Evolutionary conservation across 2,888 invertebrate species (phyloP), one percentile per base, ranked within the genome.

Genomic region (Drymonia ruficornis): DNA sequence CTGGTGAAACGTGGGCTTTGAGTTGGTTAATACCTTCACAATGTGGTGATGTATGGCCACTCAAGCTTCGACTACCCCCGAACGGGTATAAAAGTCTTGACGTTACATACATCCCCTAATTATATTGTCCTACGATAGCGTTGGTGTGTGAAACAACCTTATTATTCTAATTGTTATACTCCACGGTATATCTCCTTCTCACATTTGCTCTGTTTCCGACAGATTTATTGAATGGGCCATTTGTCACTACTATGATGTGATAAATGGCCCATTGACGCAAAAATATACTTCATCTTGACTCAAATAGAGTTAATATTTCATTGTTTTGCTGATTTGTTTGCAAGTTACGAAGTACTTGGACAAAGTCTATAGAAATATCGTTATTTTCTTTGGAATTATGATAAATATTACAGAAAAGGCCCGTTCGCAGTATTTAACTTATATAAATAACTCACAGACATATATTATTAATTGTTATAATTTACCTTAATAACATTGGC

Each of bases 231-330:
- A 45, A 52, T 23, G 16, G 31, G 7, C 58, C 55, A 59, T 70
- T 64, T 69, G 60, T 72, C 64, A 52, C 16, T 52, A 28, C 19
- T 18, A 34, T 53, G 52, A 46, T 47, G 46, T 65, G 64, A 67
- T 59, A 57, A 58, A 69, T 59, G 44, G 13, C 23, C 46, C 52
- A 19, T 43, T 43, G 50, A 53, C 45, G 55, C 54, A 16, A 42
- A 43, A 58, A 63, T 53, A 56, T 45, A 45, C 45, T 45, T 23
- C 28, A 12, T 49, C 46, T 47, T 47, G 40, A 55, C 50, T 56
- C 1, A 45, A 18, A 29, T 46, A 46, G 36, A 49, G 28, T 28
- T 42, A 43, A 16, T 18, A 43, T 50, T 31, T 31, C 13, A 31
- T 40, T 50, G 29, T 50, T 19, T 29, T 11, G 49, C 42, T 42